Conservation (phyloP, 2,113 vertebrate genomes). For the Pedetes capensis region DNA sequence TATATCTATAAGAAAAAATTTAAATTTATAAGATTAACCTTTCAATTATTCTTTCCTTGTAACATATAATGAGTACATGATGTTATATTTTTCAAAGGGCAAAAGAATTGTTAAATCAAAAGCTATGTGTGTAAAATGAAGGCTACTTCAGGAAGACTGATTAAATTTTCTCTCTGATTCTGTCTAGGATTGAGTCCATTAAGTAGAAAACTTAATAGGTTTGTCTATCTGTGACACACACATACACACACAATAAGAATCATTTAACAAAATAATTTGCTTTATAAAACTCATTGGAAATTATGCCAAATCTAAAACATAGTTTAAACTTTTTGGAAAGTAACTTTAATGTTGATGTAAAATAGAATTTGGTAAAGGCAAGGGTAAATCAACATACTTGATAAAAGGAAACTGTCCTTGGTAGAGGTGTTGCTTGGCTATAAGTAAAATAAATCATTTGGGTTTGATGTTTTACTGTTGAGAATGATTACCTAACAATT, state of each 20-base stretch:
- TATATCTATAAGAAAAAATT: slow-evolving; percentile 38
- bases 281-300: slow-evolving; percentile 44
- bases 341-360: slow-evolving; percentile 40
- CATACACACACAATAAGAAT: background rate
- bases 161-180: slow-evolving; percentile 33
- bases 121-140: background rate
- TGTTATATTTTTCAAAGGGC: slow-evolving; percentile 49
- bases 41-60: slow-evolving; percentile 22
- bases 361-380: slow-evolving; percentile 32
- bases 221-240: background rate
- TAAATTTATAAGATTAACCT: slow-evolving; percentile 41
- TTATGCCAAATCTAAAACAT: slow-evolving; percentile 28
- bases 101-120: slow-evolving; percentile 59
- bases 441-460: slow-evolving; percentile 26
- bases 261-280: slow-evolving; percentile 35
- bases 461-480: background rate
- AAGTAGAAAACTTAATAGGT: slow-evolving; percentile 11
- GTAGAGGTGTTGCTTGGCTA: background rate
- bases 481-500: background rate
- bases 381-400: background rate
- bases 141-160: slow-evolving; percentile 11
- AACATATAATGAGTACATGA: slow-evolving; percentile 44
- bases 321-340: background rate
- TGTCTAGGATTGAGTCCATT: slow-evolving; percentile 19
- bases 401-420: background rate